Percentiles rank a stretch among this genome's conserved stretches.
Conservation (phyloP, 2,888 invertebrate genomes). For the Rhagium mordax region DNA sequence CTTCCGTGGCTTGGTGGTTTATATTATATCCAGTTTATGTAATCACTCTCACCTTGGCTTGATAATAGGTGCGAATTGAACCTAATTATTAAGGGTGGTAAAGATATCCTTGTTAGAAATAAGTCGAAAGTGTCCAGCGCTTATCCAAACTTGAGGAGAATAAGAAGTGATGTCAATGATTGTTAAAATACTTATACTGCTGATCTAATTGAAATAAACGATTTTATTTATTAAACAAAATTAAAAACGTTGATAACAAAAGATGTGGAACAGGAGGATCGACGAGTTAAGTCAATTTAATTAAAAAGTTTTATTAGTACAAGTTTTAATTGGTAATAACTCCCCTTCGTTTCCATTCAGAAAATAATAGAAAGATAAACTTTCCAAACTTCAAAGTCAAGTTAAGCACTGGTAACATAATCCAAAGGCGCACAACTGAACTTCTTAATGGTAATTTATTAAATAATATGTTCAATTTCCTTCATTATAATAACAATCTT, state of each 20-base stretch:
- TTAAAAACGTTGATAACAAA: neutral
- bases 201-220: too few relatives aligned
- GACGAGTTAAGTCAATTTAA: neutral
- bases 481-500: neutral
- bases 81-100: neutral
- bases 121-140: too few relatives aligned
- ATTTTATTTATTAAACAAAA: neutral
- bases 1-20: neutral
- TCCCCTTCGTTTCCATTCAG: neutral
- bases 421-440: neutral
- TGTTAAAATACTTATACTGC: too few relatives aligned
- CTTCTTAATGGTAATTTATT: neutral
- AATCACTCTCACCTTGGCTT: neutral
- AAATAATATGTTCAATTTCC: neutral
- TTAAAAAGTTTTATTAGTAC: slow-evolving; percentile 8
- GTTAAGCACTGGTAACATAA: neutral
- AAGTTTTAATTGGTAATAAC: slow-evolving; percentile 5
- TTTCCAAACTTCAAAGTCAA: neutral
- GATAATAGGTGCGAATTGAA: neutral
- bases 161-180: too few relatives aligned
- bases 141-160: too few relatives aligned
- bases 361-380: slow-evolving; percentile 6
- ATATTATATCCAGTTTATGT: neutral
- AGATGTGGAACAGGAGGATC: neutral
- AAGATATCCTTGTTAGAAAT: neutral